Evolutionary conservation across 1,140 invertebrate species (phyloP).

Genomic region (Drosophila pruinosa): DNA sequence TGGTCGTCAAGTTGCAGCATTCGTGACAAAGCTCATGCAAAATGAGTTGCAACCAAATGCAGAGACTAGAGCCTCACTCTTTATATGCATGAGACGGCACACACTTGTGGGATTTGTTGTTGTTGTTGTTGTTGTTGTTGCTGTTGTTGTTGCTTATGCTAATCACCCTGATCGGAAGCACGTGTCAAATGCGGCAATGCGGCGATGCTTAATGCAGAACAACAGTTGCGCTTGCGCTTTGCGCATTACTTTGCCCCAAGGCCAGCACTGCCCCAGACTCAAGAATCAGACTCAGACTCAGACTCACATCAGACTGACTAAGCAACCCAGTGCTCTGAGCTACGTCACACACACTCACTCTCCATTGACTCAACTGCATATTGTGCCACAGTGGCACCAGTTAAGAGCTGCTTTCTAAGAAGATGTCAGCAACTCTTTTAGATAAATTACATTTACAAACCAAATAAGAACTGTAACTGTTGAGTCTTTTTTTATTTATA

Average conservation of each 20-base stretch:
- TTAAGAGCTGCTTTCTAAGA: too few species aligned
- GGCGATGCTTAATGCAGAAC: constrained; percentile 39
- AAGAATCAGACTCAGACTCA: not conserved
- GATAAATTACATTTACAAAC: too few species aligned
- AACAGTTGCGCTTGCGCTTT: constrained; percentile 37
- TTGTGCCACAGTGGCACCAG: too few species aligned
- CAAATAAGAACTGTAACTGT: too few species aligned
- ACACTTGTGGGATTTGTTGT: constrained; percentile 72
- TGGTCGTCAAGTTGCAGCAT: constrained; percentile 32
- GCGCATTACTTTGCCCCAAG: constrained; percentile 1
- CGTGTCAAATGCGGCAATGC: constrained; percentile 70
- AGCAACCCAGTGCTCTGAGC: not conserved
- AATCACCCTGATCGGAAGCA: constrained; percentile 74
- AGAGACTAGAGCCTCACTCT: constrained; percentile 28
- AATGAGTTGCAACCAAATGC: constrained; percentile 31
- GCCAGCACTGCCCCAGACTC: constrained; percentile 16
- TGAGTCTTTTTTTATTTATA: too few species aligned
- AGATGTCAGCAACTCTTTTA: too few species aligned
- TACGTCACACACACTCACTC: not conserved
- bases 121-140: constrained; percentile 19
- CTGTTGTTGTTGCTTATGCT: constrained; percentile 46
- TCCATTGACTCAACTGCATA: not conserved
- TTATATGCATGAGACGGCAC: constrained; percentile 70
- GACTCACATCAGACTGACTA: not conserved
- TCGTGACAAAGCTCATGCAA: constrained; percentile 45